These are phyloP conservation scores for Bubo bubo DNA, from an alignment of 2,113 vertebrate genomes.

Conservation along the genomic window DNA sequence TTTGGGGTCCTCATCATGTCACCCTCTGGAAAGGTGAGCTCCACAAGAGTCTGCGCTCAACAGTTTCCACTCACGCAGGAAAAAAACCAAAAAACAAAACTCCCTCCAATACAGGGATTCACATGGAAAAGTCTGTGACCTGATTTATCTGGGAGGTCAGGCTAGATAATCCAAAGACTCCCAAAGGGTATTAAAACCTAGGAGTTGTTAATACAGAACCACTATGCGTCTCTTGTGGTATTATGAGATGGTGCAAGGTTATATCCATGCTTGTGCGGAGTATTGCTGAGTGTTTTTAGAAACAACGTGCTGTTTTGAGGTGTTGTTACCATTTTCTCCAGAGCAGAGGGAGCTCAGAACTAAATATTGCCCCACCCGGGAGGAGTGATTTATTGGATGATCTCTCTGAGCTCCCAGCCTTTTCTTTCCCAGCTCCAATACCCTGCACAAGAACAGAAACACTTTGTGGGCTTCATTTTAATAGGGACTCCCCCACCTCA, in stretches of 20 bases:
- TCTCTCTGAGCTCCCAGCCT: background rate
- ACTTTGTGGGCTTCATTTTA: conserved; percentile 46
- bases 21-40: background rate
- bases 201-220: background rate
- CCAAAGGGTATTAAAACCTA: background rate
- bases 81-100: background rate
- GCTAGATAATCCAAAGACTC: background rate
- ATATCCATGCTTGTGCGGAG: accelerated
- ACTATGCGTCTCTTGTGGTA: accelerated
- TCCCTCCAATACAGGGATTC: background rate
- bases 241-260: background rate
- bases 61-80: accelerated
- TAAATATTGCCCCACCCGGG: background rate
- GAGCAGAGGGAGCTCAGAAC: background rate
- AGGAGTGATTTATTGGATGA: background rate
- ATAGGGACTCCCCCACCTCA: conserved; percentile 52
- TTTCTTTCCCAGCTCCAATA: background rate
- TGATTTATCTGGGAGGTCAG: background rate
- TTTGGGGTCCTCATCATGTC: background rate
- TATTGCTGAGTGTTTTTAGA: background rate
- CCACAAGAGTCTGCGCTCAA: accelerated
- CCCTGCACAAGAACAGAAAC: conserved; percentile 3
- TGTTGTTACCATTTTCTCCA: background rate
- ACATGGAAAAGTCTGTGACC: background rate
- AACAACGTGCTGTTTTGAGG: background rate